Evolutionary conservation across 35 echinoderm and acorn worm species (phyloP), one percentile per base, ranked within the genome.

Genomic region (Apostichopus californicus): DNA sequence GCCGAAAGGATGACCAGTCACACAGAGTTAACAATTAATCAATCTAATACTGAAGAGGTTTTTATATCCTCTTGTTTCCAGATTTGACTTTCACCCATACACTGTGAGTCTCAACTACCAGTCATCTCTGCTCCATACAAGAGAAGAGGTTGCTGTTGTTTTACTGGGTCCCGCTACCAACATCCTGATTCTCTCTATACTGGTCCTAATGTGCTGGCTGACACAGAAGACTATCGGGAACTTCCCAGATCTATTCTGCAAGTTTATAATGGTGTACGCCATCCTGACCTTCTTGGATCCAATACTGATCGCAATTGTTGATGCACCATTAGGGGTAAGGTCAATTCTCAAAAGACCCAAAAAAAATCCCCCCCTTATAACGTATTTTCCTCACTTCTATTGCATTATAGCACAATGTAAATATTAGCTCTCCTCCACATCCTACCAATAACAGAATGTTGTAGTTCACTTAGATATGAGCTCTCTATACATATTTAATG

Each of bases 31-130:
- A 46, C 0, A 46, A 3, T 46, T 3, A 46, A 46, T 46, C 34
- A 46, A 46, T 46, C 34, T 46, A 46, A 46, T 68, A 68, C 64
- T 68, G 64, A 68, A 80, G 21, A 80, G 21, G 23, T 80, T 80
- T 0, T 24, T 80, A 28, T 54, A 12, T 80, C 34, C 34, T 46
- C 65, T 77, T 75, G 17, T 73, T 25, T 78, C 17, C 24, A 98
- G 97, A 80, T 98, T 98, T 92, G 84, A 98, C 22, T 96, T 96
- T 85, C 81, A 94, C n/a, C 93, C 97, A 73, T 98, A 98, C 92
- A 98, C 92, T 1, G 95, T 98, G 21, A 93, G 90, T 21, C 95
- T 98, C 71, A 98, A 98, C 95, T 98, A 98, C 83, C 97, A 98
- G 88, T 90, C 93, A 18, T 96, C 95, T 55, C 95, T 98, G 20